Evolutionary conservation across 1,140 invertebrate species (phyloP), one percentile per base, ranked within the genome.

Genomic region (Sesamia nonagrioides): DNA sequence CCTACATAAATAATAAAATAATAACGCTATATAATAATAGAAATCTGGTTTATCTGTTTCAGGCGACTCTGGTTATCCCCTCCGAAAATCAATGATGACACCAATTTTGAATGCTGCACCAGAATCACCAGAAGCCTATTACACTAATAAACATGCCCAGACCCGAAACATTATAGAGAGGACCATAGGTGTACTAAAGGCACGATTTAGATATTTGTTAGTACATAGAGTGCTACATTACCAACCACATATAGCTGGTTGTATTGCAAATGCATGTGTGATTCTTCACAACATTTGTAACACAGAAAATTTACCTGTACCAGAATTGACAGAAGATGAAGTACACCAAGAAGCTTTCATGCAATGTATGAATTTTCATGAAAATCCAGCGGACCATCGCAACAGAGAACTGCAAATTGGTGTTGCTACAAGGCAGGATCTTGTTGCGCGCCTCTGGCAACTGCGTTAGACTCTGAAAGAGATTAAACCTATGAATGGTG

Each of bases 201-300:
- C 79, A 50, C 50, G 87, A 27, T 90, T 86, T 81, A 56, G 86
- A 6, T 89, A 87, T 56, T 61, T 89, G 15, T 69, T 84, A 33
- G 85, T 83, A 18, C 79, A 89, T 48, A 13, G 58, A 68, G 86
- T 83, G 11, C 52, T 90, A 13, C 86, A 84, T 77, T 90, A 90
- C 48, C 8, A 33, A 4, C 88, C 88, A 11, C 40, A 60, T 37
- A 74, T 82, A 15, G 88, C 86, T 6, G 84, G 35, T 3, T 45
- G 9, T 79, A 50, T 69, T 89, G 84, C 80, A n/a, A 77, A 45
- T 45, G 42, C 42, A 4, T 45, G 42, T 45, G 42, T 45, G 11
- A 45, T 88, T 18, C 77, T 89, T 66, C 84, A 91, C 35, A 91
- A 89, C 52, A 87, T 91, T 77, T 82, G 80, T 17, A 85, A 81